A percentile compares a stretch with the other conserved stretches of the same genome.
These are phyloP conservation scores for Drosophila suzukii DNA, from an alignment of 1,140 invertebrate species.

Conservation along the genomic window DNA sequence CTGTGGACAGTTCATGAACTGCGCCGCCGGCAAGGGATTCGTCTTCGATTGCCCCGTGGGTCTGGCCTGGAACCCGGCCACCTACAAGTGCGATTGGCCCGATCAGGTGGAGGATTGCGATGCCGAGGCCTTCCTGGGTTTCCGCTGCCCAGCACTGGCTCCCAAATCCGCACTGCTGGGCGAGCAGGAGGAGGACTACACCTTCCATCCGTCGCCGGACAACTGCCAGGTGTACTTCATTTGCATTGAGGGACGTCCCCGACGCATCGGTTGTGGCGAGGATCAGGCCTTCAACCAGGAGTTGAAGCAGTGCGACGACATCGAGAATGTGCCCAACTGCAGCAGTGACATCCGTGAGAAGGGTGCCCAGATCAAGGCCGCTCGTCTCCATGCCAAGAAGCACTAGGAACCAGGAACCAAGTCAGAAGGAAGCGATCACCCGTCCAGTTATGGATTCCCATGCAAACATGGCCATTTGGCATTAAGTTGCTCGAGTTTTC, in stretches of 20 bases:
- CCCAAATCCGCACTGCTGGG: conserved; percentile 83
- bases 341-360: conserved; percentile 73
- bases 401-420: conserved; percentile 17
- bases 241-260: conserved; percentile 90
- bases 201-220: conserved; percentile 85
- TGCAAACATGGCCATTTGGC: conserved; percentile 42
- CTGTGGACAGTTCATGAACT: conserved; percentile 94
- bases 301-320: conserved; percentile 90
- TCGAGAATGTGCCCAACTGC: conserved; percentile 91
- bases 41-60: conserved; percentile 89
- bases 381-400: conserved; percentile 56
- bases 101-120: conserved; percentile 92
- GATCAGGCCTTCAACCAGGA: conserved; percentile 92
- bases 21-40: conserved; percentile 89
- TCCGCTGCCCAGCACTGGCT: conserved; percentile 87
- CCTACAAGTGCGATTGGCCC: conserved; percentile 93
- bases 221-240: conserved; percentile 93
- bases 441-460: too few species aligned
- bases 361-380: conserved; percentile 76
- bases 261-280: conserved; percentile 89
- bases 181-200: conserved; percentile 85
- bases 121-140: conserved; percentile 90
- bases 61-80: conserved; percentile 91
- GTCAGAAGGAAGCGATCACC: too few species aligned
- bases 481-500: conserved; percentile 73